Evolutionary conservation across 1,140 invertebrate genomes (phyloP).

Genomic region (Leguminivora glycinivorella): DNA sequence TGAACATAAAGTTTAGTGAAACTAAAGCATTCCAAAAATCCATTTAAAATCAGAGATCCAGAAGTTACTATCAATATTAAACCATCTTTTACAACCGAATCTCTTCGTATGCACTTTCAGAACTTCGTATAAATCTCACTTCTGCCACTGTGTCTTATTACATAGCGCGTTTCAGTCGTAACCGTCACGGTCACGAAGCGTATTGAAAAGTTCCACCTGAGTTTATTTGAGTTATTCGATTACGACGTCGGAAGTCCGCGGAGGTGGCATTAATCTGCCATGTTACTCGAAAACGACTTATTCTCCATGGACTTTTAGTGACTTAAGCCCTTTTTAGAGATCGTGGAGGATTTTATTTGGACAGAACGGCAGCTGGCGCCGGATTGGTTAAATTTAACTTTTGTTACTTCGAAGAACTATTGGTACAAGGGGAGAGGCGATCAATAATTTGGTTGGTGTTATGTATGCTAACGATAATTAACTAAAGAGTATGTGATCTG

Average conservation of each 20-base stretch:
- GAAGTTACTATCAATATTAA: not conserved
- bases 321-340: not conserved
- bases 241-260: conserved; percentile 55
- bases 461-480: not conserved
- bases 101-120: not conserved
- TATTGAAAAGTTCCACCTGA: conserved; percentile 75
- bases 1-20: not conserved
- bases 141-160: conserved; percentile 35
- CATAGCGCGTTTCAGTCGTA: conserved; percentile 64
- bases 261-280: conserved; percentile 43
- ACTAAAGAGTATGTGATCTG: not conserved
- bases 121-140: conserved; percentile 15
- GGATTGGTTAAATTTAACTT: conserved; percentile 26
- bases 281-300: not conserved
- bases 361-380: conserved; percentile 26
- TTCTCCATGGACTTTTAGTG: not conserved
- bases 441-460: not conserved
- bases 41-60: not conserved
- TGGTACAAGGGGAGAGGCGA: not conserved
- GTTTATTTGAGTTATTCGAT: conserved; percentile 72
- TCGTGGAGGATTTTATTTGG: conserved; percentile 44
- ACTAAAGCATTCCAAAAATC: not conserved
- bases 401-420: conserved; percentile 24
- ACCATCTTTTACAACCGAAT: not conserved
- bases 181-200: conserved; percentile 73